These are phyloP conservation scores for Brachyrhaphis roseni DNA, from an alignment of 2,797 vertebrate genomes.

Conservation along the genomic window DNA sequence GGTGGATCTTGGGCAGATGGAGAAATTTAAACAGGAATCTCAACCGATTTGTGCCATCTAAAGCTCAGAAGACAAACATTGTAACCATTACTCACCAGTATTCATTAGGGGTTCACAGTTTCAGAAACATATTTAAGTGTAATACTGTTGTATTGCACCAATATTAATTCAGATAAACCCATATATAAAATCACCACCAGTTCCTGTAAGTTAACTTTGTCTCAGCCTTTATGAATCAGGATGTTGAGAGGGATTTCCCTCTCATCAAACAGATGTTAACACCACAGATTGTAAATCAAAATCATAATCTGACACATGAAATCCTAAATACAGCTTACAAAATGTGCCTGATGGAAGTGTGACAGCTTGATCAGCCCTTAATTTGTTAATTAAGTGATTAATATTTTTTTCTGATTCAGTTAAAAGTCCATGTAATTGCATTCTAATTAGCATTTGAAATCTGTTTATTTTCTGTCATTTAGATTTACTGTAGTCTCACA, in stretches of 20 bases:
- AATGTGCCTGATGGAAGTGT: not conserved
- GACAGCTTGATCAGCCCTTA: not conserved
- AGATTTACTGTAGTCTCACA: not conserved
- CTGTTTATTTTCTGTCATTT: not conserved
- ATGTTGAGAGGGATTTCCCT: not conserved
- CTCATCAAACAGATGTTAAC: not conserved
- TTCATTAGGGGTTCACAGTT: not conserved
- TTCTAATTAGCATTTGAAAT: not conserved
- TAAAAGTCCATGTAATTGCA: not conserved
- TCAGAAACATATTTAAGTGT: not conserved
- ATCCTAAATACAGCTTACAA: not conserved
- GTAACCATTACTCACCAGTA: not conserved
- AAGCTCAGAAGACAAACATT: not conserved
- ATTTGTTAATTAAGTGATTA: not conserved
- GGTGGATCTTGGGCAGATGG: not conserved
- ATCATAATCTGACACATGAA: not conserved
- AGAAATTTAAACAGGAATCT: not conserved
- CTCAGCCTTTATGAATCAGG: not conserved
- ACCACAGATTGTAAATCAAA: not conserved
- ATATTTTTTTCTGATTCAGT: not conserved
- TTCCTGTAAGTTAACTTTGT: not conserved
- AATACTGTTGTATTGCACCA: not conserved
- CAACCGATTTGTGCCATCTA: not conserved
- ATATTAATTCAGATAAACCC: not conserved
- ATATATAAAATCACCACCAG: not conserved